A percentile compares a stretch with the other conserved stretches of the same genome.
Conservation (phyloP, 2,797 vertebrate species). For the Lepidocolaptes lacrymiger region DNA sequence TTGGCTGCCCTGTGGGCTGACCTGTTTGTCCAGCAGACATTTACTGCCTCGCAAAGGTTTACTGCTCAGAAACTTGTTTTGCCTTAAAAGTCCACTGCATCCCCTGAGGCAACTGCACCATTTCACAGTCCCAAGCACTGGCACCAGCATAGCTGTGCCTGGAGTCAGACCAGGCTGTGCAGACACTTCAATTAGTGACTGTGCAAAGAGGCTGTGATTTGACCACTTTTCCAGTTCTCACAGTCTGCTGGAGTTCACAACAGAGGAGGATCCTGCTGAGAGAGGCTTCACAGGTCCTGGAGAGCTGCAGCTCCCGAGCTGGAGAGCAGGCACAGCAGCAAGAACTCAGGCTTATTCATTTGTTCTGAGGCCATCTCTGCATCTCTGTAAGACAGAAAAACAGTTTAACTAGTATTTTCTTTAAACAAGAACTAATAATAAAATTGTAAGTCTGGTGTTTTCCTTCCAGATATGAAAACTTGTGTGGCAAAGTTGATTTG, state of each 20-base stretch:
- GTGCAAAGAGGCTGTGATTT: neutral
- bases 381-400: neutral
- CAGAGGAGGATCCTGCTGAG: neutral
- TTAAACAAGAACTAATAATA: neutral
- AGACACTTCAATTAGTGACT: neutral
- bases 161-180: neutral
- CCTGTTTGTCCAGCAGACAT: neutral
- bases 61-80: neutral
- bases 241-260: constrained; percentile 3
- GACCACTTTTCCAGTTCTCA: neutral
- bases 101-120: neutral
- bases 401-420: neutral
- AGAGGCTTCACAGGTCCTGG: neutral
- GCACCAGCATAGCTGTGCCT: neutral
- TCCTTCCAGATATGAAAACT: constrained; percentile 3
- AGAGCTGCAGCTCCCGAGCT: neutral
- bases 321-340: neutral
- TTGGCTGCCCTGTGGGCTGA: neutral
- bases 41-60: neutral
- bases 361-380: neutral
- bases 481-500: neutral
- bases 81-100: neutral
- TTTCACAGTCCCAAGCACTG: neutral
- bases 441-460: neutral
- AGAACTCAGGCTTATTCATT: neutral